phyloP scores from a whole-genome alignment of 2,888 invertebrate species.

The Hyposoter didymator region DNA sequence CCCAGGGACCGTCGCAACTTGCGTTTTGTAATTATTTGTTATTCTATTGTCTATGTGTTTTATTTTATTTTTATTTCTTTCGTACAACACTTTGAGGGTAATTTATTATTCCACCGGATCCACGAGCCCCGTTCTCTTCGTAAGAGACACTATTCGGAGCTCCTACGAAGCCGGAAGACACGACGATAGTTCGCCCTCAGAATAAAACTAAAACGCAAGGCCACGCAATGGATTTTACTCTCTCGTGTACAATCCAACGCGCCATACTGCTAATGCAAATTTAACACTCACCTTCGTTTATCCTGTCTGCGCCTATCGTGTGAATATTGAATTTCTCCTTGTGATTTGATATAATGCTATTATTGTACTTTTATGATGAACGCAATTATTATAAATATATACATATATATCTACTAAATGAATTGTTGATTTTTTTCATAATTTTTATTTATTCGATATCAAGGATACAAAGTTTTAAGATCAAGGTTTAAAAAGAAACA shows the following conservation, averaged over 20 bases:
- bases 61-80: slow-evolving; percentile 72
- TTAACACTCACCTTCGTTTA: slow-evolving; percentile 73
- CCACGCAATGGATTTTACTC: slow-evolving; percentile 66
- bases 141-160: slow-evolving; percentile 50
- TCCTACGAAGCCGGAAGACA: slow-evolving; percentile 17
- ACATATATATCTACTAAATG: slow-evolving; percentile 76
- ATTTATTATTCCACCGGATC: slow-evolving; percentile 60
- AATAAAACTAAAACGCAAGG: slow-evolving; percentile 56
- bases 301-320: slow-evolving; percentile 78
- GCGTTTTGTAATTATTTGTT: slow-evolving; percentile 79
- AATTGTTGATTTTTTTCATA: neutral
- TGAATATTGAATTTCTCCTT: slow-evolving; percentile 82
- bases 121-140: slow-evolving; percentile 48
- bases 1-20: slow-evolving; percentile 67
- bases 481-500: slow-evolving; percentile 1
- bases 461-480: neutral
- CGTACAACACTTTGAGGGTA: slow-evolving; percentile 69
- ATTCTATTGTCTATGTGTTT: slow-evolving; percentile 76
- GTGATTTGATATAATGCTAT: slow-evolving; percentile 83
- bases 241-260: slow-evolving; percentile 18
- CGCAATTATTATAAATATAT: slow-evolving; percentile 82
- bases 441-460: neutral
- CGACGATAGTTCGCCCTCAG: slow-evolving; percentile 6
- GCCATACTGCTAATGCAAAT: slow-evolving; percentile 47
- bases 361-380: slow-evolving; percentile 84